Evolutionary conservation across 2,888 invertebrate species (phyloP), one percentile per base, ranked within the genome.

Genomic region (Dicycla oo): DNA sequence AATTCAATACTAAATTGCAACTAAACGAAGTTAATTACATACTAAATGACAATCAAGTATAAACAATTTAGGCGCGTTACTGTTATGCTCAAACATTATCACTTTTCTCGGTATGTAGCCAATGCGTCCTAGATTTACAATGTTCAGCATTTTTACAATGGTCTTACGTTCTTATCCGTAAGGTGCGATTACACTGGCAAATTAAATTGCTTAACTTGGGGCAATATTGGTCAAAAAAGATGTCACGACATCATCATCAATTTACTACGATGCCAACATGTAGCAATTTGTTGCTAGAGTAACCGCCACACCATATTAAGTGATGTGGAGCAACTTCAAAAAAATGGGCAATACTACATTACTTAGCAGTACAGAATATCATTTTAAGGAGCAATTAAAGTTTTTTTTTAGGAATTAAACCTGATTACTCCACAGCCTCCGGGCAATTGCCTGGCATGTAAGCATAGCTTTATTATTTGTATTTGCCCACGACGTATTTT

Each of bases 401-500:
- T 11, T 34, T 20, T 13, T 23, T n/a, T 34, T 64, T 18, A 3
- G 4, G 7, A 34, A 45, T 30, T 13, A 18, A 40, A 20, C 8
- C 11, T 18, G 11, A 43, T 34, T n/a, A 5, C 20, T 20, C 3
- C 0, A 2, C 4, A 40, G 15, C 18, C 45, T 54, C n/a, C 7
- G 13, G 20, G 26, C 71, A 62, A 49, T 26, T 43, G 3, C 7
- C 40, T 10, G 34, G 4, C 34, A 47, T 78, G 54, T 49, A 56
- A n/a, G 4, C 30, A 6, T 34, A 56, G 70, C 78, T 56, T 78
- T 86, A 81, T 83, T 84, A 82, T 81, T 81, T 81, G 68, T 80
- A 70, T 82, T 76, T 80, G 83, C 84, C 83, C 81, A 87, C 85
- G 76, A 73, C 78, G 77, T 70, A 72, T 66, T 84, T 90, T 90